Base-by-base conservation (phyloP, 2,888 invertebrate genomes). In the Adelognathus sp. region DNA sequence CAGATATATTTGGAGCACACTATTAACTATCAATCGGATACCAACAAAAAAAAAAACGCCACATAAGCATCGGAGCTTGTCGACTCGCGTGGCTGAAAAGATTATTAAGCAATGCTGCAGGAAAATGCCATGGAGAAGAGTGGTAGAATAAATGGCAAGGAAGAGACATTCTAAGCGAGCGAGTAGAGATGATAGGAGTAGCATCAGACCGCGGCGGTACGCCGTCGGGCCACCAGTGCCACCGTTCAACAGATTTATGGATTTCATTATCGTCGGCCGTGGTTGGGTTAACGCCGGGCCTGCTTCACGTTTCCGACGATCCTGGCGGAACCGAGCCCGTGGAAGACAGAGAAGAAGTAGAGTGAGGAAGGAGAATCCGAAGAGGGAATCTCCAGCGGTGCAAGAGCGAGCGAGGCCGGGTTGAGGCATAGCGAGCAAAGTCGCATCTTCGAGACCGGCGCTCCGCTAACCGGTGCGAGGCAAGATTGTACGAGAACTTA, bases 181-280 rank as follows among this genome's bases (percentile, higher is more conserved):
- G 77, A 72, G 67, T 50, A 72, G 81, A 79, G 70, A 75, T 72
- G 72, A 81, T 81, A 61, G 70, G 70, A 79, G 83, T 74, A 74
- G 71, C 77, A 67, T 69, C 80, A 76, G 76, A 78, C 46, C 39
- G 70, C 81, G 82, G 79, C 77, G 81, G 81, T 81, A 79, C 79
- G 76, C 74, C 75, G 83, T 71, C 74, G 75, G 70, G 79, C 81
- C 81, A 81, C 81, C 80, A 74, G 79, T 76, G 92, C 92, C 92
- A 92, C n/a, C n/a, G 92, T 91, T 93, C 93, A 93, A 92, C 93
- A 93, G 93, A 94, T 94, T 94, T 94, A 94, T 94, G 93, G 93
- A 93, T 93, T 94, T 94, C 93, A 94, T 93, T 94, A 93, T 93
- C 94, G 93, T 93, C 93, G 92, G 92, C 91, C 91, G 93, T 92